Base-by-base conservation (phyloP, 2,888 invertebrate species). In the Melieria picta region DNA sequence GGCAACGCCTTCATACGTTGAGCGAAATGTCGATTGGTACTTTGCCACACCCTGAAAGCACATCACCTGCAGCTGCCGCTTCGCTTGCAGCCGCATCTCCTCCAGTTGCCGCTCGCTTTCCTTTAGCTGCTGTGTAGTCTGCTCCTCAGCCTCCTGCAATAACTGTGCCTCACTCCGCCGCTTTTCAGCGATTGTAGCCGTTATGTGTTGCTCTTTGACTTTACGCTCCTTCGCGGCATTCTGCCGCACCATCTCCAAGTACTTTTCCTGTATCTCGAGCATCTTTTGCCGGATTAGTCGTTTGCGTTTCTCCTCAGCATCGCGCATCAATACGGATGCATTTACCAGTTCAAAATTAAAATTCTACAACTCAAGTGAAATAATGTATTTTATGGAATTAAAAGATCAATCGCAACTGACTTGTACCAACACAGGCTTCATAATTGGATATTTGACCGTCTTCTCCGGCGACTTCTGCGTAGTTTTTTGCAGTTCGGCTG, bases 21-120 rank as follows among this genome's bases (percentile, higher is more conserved):
- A 80, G 66, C 88, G 88, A 77, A 91, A 91, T 78, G 89, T 89
- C 0, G 88, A 87, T 75, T 91, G 90, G 76, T 89, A 89, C 58
- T 89, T 88, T 45, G 89, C 88, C 16, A 92, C 89, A 0, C 88
- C 87, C n/a, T 90, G 89, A 76, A 90, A 87, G 0, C 81, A 81
- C 2, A 85, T 79, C 11, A 79, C 60, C 48, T 82, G 79, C 4
- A 85, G 69, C 48, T 82, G 80, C 11, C 80, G 77, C 50, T 82
- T 79, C 4, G 80, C 81, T 47, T 82, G 79, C n/a, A 73, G 71
- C 1, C 80, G 79, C 7, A 83, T 64, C 3, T 75, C 75, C 1
- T 74, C 72, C n/a, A 84, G 76, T 66, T 84, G 80, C 0, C 75
- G 74, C 66, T 82, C 80, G 5, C 79, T 77, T 63, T 79, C 76